These are phyloP conservation scores for Polyergus mexicanus DNA, from an alignment of 1,140 invertebrate species.

Conservation along the genomic window DNA sequence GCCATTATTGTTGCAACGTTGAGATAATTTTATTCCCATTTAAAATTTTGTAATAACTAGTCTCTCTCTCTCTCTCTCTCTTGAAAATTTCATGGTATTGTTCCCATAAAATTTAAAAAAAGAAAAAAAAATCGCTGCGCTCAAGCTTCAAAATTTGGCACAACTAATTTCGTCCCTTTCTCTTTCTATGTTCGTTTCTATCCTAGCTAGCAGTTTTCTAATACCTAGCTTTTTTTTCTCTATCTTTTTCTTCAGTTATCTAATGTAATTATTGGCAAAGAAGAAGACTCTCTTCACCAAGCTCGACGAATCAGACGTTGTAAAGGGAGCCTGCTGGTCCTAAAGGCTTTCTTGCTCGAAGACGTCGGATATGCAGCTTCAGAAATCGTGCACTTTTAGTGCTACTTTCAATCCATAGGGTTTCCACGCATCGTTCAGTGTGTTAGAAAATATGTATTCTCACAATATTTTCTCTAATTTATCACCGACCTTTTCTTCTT, in stretches of 20 bases:
- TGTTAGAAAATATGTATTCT: slow-evolving; percentile 19
- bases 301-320: slow-evolving; percentile 63
- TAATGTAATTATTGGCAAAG: slow-evolving; percentile 61
- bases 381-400: slow-evolving; percentile 65
- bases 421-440: slow-evolving; percentile 35
- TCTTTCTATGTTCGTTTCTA: slow-evolving; percentile 29
- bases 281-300: slow-evolving; percentile 65
- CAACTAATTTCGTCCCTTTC: neutral
- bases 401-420: slow-evolving; percentile 59
- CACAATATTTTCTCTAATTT: slow-evolving; percentile 1
- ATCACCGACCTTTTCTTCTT: slow-evolving; percentile 2
- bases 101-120: neutral
- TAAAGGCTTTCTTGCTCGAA: slow-evolving; percentile 68
- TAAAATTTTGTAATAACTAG: no score
- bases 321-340: slow-evolving; percentile 66
- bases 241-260: slow-evolving; percentile 33
- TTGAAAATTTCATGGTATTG: neutral
- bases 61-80: neutral
- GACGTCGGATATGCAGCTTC: slow-evolving; percentile 65
- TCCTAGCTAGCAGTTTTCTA: no score
- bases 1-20: no score
- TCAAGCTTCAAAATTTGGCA: slow-evolving; percentile 33
- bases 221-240: slow-evolving; percentile 44
- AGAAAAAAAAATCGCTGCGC: neutral
- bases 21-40: no score